phyloP scores from a whole-genome alignment of 2,888 invertebrate species.

The Adineta ricciae region DNA sequence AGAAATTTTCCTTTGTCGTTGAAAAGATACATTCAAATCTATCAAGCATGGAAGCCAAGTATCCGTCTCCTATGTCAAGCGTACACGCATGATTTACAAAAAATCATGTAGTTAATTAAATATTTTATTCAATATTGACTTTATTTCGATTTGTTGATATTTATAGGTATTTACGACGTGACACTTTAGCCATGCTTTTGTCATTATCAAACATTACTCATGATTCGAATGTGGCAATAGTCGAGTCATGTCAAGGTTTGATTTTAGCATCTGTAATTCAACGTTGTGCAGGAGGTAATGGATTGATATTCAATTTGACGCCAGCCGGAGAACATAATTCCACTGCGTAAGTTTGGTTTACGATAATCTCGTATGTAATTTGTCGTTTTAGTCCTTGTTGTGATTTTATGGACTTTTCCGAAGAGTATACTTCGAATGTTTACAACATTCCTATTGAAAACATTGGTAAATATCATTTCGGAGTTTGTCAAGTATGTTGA shows the following conservation, averaged over 20 bases:
- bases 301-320: slow-evolving; percentile 49
- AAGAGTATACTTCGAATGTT: slow-evolving; percentile 62
- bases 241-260: slow-evolving; percentile 77
- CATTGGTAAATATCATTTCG: slow-evolving; percentile 61
- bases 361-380: too few relatives aligned
- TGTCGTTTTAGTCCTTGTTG: slow-evolving; percentile 16
- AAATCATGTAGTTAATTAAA: too few relatives aligned
- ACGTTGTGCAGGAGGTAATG: slow-evolving; percentile 57
- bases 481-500: neutral
- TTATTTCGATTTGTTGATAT: too few relatives aligned
- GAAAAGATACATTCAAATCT: slow-evolving; percentile 25
- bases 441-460: slow-evolving; percentile 52
- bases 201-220: slow-evolving; percentile 69
- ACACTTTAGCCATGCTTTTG: slow-evolving; percentile 77
- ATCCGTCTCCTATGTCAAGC: slow-evolving; percentile 72
- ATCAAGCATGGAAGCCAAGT: slow-evolving; percentile 63
- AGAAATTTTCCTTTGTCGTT: slow-evolving; percentile 43
- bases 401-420: slow-evolving; percentile 67
- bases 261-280: slow-evolving; percentile 71
- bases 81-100: slow-evolving; percentile 50
- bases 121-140: too few relatives aligned
- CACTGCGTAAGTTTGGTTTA: slow-evolving; percentile 46
- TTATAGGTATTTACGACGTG: slow-evolving; percentile 63
- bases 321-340: slow-evolving; percentile 38
- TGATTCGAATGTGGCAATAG: slow-evolving; percentile 58